A percentile compares a stretch with the other conserved stretches of the same genome.
Evolutionary conservation across 2,888 invertebrate genomes (phyloP).

Genomic region (Ornithoptera alexandrae): DNA sequence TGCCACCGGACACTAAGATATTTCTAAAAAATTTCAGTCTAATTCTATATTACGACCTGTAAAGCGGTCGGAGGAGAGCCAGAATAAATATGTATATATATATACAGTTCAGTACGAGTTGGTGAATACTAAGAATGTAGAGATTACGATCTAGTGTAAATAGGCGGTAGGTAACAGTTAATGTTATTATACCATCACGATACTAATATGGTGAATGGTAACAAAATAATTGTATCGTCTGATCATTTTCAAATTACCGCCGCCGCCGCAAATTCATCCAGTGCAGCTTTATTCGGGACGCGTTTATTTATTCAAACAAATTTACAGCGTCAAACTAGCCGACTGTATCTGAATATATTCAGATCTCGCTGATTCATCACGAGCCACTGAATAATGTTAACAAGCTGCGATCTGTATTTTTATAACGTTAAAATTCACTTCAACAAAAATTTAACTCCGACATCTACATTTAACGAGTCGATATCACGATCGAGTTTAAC

Average conservation of each 20-base stretch:
- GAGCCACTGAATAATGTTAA: conserved; percentile 9
- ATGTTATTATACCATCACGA: not conserved
- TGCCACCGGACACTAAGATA: no score
- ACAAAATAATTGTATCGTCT: not conserved
- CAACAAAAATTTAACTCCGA: not conserved
- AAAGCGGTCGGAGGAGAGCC: no score
- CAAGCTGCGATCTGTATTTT: conserved; percentile 8
- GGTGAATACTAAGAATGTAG: no score
- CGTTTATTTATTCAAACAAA: conserved; percentile 17
- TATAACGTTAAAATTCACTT: conserved; percentile 2
- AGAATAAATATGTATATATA: no score
- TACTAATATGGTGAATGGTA: not conserved
- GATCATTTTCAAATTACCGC: not conserved
- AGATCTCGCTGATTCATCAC: conserved; percentile 20
- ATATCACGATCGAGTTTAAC: not conserved
- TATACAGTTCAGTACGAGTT: no score
- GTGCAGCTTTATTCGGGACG: not conserved
- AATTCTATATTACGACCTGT: no score
- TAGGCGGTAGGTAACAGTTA: no score
- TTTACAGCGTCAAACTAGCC: conserved; percentile 12
- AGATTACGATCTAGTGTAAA: no score
- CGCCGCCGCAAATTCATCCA: not conserved
- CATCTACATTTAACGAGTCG: not conserved
- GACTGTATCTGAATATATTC: conserved; percentile 20
- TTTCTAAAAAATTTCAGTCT: no score